Base-by-base conservation (phyloP, 2,797 vertebrate genomes). In the Argyrosomus regius region DNA sequence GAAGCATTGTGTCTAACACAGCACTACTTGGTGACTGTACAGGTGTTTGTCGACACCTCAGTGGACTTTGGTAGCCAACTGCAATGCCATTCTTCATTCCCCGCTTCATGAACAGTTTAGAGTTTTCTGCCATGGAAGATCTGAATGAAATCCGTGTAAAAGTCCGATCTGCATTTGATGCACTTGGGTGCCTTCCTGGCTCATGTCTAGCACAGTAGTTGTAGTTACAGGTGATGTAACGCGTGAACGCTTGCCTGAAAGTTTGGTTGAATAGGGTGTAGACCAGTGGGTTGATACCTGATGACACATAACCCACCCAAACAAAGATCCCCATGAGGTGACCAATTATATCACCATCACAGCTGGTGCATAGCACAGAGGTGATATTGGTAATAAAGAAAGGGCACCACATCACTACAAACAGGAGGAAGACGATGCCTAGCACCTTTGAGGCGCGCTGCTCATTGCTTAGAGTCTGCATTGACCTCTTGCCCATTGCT, bases 231-330 rank as follows among this genome's bases (percentile, higher is more conserved):
- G 95, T 99, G 62, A 99, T 98, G 50, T 97, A 99, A 71, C 98
- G 96, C 1, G 96, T 92, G 74, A 99, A 99, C 1, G 98, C 98
- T 78, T 98, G 92, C 70, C 98, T 95, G 94, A 99, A 99, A 0
- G 97, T 99, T 93, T 97, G 98, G 86, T 99, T 99, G 92, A 99
- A 99, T 49, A 99, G 96, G 0, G 98, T 99, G 57, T 99, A 99
- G 80, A 99, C 97, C 74, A 99, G 83, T 1, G 98, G 98, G 87
- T 99, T 99, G 77, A 99, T 97, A 10, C 98, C 98, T 0, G 98
- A 99, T 10, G 98, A 99, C 77, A 99, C 91, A 0, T 99, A 99
- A 16, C 98, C 98, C 83, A 99, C 97, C 98, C 98, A 99, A 64
- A 97, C 97, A 90, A 99, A 99, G 89, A 99, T 96, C 80, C 98